Conservation (phyloP, 2,888 invertebrate species). For the Bombyx huttoni region DNA sequence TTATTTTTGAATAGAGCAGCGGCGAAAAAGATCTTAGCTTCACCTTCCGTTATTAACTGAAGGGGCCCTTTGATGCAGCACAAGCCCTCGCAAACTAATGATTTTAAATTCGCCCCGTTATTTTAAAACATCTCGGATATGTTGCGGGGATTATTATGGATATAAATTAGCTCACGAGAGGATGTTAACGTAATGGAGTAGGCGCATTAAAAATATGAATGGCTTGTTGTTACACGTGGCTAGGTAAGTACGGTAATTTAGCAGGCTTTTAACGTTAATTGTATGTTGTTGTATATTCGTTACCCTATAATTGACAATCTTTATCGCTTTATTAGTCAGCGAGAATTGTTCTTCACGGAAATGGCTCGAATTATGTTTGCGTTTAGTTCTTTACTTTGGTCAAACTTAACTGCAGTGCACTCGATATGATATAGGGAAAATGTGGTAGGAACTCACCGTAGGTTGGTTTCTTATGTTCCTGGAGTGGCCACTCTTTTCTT, state of each 20-base stretch:
- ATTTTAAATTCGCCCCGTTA: slow-evolving; percentile 47
- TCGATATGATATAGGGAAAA: too few species aligned
- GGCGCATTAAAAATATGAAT: slow-evolving; percentile 8
- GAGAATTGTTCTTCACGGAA: too few species aligned
- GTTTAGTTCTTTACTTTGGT: too few species aligned
- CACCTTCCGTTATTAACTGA: slow-evolving; percentile 65
- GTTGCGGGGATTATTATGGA: slow-evolving; percentile 22
- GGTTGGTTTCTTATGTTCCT: too few species aligned
- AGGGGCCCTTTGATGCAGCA: slow-evolving; percentile 50
- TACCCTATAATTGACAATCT: neutral
- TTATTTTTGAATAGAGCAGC: slow-evolving; percentile 48
- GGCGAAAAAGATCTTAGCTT: slow-evolving; percentile 50
- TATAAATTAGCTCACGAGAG: slow-evolving; percentile 19
- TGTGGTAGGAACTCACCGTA: too few species aligned
- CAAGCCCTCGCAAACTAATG: slow-evolving; percentile 48
- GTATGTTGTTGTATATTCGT: neutral
- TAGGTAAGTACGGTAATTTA: neutral
- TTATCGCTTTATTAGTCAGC: neutral
- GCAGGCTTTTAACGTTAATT: neutral
- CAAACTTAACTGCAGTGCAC: too few species aligned
- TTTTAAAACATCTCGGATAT: slow-evolving; percentile 21
- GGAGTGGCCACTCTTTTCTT: too few species aligned
- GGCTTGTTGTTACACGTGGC: neutral
- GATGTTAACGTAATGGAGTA: slow-evolving; percentile 10
- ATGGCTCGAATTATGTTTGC: too few species aligned